Evolutionary conservation across 2,888 invertebrate genomes (phyloP).

Genomic region (Terebella lapidaria): DNA sequence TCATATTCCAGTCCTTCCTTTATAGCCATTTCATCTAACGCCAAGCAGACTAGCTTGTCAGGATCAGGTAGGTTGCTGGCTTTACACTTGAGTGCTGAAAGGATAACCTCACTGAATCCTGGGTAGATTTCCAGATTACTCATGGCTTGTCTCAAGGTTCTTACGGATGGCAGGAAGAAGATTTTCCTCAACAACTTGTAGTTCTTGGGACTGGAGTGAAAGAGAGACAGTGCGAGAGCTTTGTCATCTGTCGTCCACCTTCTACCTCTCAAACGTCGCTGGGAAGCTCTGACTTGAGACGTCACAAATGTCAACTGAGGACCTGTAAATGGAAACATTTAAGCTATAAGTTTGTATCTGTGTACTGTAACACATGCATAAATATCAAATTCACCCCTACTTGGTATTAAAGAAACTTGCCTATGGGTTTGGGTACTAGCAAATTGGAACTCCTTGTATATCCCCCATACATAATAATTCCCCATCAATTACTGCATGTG

Average conservation of each 20-base stretch:
- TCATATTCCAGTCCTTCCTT: background rate
- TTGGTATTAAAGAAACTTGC: too few species aligned
- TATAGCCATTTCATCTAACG: background rate
- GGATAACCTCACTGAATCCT: background rate
- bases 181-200: background rate
- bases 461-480: too few species aligned
- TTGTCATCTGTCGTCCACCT: too few species aligned
- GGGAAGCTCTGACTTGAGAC: too few species aligned
- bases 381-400: too few species aligned
- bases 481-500: too few species aligned
- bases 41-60: background rate
- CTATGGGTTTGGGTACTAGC: background rate
- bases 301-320: too few species aligned
- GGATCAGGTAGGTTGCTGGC: background rate
- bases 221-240: background rate
- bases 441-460: too few species aligned
- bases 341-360: too few species aligned
- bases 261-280: too few species aligned
- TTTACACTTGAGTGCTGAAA: background rate
- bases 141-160: background rate
- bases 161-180: slow-evolving; percentile 1
- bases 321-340: too few species aligned
- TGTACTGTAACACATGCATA: too few species aligned
- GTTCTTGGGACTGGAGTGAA: background rate
- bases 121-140: background rate